phyloP scores from a whole-genome alignment of 2,797 vertebrate genomes.

The Amazona finschi region DNA sequence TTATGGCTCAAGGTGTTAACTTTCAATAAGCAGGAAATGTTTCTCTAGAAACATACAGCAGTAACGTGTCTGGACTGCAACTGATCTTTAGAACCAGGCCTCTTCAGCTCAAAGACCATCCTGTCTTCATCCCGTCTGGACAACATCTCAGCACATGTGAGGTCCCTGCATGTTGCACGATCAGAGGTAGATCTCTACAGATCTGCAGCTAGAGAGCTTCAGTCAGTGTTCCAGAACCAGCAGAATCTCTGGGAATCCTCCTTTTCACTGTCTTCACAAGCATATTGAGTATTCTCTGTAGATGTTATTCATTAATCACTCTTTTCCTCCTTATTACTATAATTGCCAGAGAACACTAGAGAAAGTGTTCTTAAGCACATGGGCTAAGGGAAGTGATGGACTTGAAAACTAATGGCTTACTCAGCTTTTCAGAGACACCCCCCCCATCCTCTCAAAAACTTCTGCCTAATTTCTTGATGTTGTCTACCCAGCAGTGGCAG shows the following conservation, averaged over 20 bases:
- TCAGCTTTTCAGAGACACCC: background rate
- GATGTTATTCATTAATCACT: background rate
- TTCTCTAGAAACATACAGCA: background rate
- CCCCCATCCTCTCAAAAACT: background rate
- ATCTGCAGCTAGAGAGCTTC: background rate
- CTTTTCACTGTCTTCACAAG: background rate
- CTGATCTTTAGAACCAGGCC: background rate
- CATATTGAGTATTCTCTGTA: background rate
- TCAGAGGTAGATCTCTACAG: background rate
- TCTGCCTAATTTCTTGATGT: background rate
- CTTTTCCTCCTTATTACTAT: background rate
- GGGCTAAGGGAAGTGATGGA: background rate
- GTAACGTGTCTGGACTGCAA: background rate
- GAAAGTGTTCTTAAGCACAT: background rate
- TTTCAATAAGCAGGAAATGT: background rate
- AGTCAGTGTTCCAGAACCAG: background rate
- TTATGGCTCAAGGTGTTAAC: background rate
- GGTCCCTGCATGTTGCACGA: accelerated
- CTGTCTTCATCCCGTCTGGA: background rate
- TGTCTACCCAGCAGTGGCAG: background rate
- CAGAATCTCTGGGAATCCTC: background rate
- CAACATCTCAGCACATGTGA: background rate
- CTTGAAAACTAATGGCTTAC: background rate
- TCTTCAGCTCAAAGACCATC: background rate
- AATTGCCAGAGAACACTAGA: background rate